Base-by-base conservation (phyloP, 2,888 invertebrate genomes). In the Aelia acuminata region DNA sequence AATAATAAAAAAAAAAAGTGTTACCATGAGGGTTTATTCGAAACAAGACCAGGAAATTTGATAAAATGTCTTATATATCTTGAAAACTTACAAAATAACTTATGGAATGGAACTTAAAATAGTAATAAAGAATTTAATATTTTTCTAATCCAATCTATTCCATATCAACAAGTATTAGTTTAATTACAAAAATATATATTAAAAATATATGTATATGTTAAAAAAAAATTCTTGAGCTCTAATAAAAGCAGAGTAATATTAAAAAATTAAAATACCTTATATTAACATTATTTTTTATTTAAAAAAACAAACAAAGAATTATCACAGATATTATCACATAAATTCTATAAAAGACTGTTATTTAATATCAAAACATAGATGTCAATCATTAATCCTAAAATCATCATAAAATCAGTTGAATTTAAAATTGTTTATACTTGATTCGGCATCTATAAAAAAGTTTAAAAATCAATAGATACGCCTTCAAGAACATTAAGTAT, bases 281-380 rank as follows among this genome's bases (percentile, higher is more conserved):
- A 35, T 20, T 35, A 18, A 35, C 26, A 50, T 50, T 50, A 26
- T 26, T 35, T 20, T 70, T 70, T 35, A 10, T 70, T 35, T 70
- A 70, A 20, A 35, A 18, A 18, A 70, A 63, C 31, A 70, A 7
- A 70, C 63, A 70, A 70, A 43, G 10, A 47, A 80, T 80, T 80
- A 80, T 80, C 80, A 80, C 80, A 80, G 80, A 47, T n/a, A 35
- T 43, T 80, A 80, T 80, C 80, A 80, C 80, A 80, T 43, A 43
- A n/a, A 47, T 80, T 80, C 11, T 70, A 70, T 70, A 31, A 70
- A 35, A 70, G 63, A 7, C 63, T 35, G 63, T 35, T 70, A 18
- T 70, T 70, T 70, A 35, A 70, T 70, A 70, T 70, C 31, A 70
- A 70, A 35, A 70, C 63, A 70, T 70, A 35, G 20, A 35, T 70